Base-by-base conservation (phyloP, 2,888 invertebrate genomes). In the Sycophila texana region DNA sequence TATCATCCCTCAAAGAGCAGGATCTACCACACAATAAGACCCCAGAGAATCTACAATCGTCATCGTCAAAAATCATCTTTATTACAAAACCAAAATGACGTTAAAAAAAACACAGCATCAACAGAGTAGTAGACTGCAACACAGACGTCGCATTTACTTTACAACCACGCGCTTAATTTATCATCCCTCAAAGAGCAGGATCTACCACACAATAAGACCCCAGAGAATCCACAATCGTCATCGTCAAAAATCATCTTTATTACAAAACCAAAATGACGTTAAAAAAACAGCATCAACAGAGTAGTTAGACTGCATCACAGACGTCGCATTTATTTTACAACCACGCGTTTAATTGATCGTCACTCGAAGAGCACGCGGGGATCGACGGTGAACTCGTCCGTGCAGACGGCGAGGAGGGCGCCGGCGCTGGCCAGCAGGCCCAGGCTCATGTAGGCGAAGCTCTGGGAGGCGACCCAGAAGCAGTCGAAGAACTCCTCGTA, bases 401-500 rank as follows among this genome's bases (percentile, higher is more conserved):
- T 74, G 66, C 81, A 81, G 4, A 74, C 0, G 4, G 5, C 4
- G 10, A 81, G 26, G 0, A 81, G 55, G 1, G 73, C 58, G 1
- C 20, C 49, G 10, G 16, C 16, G 55, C 61, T 18, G 53, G 4
- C 16, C 16, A 79, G 16, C 0, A 81, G 49, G 0, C 58, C 60
- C 1, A 68, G 0, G 16, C 39, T 16, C 30, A 55, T 65, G 26
- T 71, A 76, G 4, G 66, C 26, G 55, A 79, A 4, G 49, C 61
- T 66, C 39, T 74, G 73, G 4, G 18, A 26, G 5, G 66, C 39
- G 3, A 0, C 14, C 81, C 81, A 79, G 10, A 79, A 16, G 7
- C 79, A 79, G 14, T 76, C 76, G 70, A 65, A 73, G 20, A 79
- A 55, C 26, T 70, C 65, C 4, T 76, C 66, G 55, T 79, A 76